Base-by-base conservation (phyloP, 2,113 vertebrate species). In the Eolophus roseicapilla region DNA sequence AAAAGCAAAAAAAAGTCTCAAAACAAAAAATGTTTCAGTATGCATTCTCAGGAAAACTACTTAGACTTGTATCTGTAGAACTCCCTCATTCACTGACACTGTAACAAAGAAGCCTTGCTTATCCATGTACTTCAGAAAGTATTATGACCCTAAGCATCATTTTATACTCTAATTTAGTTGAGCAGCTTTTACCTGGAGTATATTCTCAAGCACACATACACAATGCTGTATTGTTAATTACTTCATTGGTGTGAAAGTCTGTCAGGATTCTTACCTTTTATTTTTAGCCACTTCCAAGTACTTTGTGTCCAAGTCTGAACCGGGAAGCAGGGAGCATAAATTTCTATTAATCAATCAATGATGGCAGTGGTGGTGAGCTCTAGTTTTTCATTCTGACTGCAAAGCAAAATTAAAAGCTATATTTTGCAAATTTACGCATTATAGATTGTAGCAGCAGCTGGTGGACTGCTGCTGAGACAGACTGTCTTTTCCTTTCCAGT, bases 401-500 rank as follows among this genome's bases (percentile, higher is more conserved):
- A 94, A 94, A 96, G 95, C 95, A 96, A 92, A 97, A 97, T 91
- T 96, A 96, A 96, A 97, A 95, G 93, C 93, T 87, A 4, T 80
- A 92, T 95, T 95, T 96, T 97, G 97, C 96, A 97, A 96, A 97
- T 97, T 87, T 94, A 60, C 44, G 14, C 92, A 82, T 95, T 96
- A 76, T 91, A 64, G 93, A 82, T 80, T 16, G 91, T 29, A 81
- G 95, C 29, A 0, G 97, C 97, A 97, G 96, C 97, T 97, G 96
- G 94, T 96, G 93, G 97, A 91, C 96, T 97, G 94, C 95, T 95
- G 97, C 97, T 95, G 96, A 97, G 95, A 86, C 94, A 97, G 97
- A 96, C 93, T 7, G 19, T 76, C 96, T 97, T 93, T 74, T 82
- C 88, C 93, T 81, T 92, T 91, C 81, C 71, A 94, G 95, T 97